Evolutionary conservation across 2,888 invertebrate genomes (phyloP).

Genomic region (Lepidochitona cinerea): DNA sequence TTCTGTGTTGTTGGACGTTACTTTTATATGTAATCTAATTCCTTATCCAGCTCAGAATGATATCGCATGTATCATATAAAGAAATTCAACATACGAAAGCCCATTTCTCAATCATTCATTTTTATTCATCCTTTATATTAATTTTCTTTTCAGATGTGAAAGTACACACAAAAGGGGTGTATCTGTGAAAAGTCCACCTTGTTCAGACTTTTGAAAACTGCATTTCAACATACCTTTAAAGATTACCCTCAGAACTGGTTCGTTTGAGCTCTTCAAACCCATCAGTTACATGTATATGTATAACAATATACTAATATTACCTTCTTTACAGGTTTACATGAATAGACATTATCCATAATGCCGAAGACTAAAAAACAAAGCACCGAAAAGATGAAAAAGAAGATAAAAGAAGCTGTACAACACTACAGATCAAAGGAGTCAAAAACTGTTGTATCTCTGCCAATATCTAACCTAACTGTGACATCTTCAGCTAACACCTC

Average conservation of each 20-base stretch:
- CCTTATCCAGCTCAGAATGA: neutral
- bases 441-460: neutral
- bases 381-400: neutral
- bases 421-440: neutral
- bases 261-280: no score
- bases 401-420: neutral
- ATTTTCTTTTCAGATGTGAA: conserved; percentile 36
- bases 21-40: neutral
- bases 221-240: neutral
- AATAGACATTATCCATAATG: neutral
- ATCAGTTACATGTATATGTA: no score
- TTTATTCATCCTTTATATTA: no score
- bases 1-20: neutral
- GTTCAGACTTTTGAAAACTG: neutral
- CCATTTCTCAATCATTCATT: neutral
- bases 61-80: neutral
- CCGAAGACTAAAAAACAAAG: neutral
- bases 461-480: neutral
- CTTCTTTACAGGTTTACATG: neutral
- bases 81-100: neutral
- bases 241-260: neutral
- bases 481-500: neutral
- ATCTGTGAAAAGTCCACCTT: neutral
- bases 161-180: conserved; percentile 18
- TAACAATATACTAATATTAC: neutral